phyloP scores from a whole-genome alignment of 2,888 invertebrate genomes.

The Fragum sueziense region DNA sequence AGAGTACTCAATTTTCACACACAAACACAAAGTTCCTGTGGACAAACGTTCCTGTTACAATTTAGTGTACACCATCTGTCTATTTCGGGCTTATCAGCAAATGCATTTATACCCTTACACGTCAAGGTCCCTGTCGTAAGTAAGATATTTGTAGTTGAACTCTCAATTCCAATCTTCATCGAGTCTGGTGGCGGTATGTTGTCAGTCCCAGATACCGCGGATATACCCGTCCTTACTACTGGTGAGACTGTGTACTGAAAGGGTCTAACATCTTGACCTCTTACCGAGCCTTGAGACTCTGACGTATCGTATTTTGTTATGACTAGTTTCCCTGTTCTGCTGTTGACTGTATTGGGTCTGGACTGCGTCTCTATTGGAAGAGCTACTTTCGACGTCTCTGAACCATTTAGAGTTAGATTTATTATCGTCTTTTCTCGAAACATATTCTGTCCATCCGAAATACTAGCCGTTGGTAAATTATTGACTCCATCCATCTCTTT shows the following conservation, averaged over 20 bases:
- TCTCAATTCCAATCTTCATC: neutral
- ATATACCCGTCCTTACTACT: no score
- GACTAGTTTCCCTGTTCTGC: neutral
- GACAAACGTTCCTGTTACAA: slow-evolving; percentile 35
- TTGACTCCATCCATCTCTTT: neutral
- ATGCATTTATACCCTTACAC: slow-evolving; percentile 39
- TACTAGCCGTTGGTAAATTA: neutral
- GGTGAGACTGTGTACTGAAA: neutral
- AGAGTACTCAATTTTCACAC: neutral
- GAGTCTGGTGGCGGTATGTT: neutral
- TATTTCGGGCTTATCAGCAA: slow-evolving; percentile 24
- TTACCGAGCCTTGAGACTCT: neutral
- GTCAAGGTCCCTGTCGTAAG: neutral
- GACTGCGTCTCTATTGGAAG: neutral
- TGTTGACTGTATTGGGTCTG: neutral
- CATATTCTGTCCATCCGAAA: neutral
- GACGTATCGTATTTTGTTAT: slow-evolving; percentile 3
- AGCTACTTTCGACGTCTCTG: slow-evolving; percentile 1
- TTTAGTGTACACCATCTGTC: slow-evolving; percentile 32
- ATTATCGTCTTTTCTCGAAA: slow-evolving; percentile 13
- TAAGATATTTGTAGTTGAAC: no score
- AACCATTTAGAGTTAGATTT: slow-evolving; percentile 16
- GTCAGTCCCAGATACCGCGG: neutral
- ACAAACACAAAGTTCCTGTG: slow-evolving; percentile 29
- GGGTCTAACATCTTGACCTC: neutral